Evolutionary conservation across 2,797 vertebrate genomes (phyloP).

Genomic region (Spizella passerina): DNA sequence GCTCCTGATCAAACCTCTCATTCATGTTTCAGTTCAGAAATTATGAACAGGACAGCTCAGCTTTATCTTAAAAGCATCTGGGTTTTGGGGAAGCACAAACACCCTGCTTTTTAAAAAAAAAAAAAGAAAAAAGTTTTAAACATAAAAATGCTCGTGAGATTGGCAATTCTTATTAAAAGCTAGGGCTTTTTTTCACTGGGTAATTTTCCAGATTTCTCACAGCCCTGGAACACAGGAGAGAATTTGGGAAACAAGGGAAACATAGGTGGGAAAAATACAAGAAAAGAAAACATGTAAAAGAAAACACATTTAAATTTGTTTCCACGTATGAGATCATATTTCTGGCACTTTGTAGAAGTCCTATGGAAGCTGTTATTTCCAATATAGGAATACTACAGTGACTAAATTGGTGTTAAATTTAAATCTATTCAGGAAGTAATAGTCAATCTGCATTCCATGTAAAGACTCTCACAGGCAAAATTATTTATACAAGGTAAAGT

Average conservation of each 20-base stretch:
- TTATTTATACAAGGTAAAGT: constrained; percentile 79
- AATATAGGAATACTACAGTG: constrained; percentile 77
- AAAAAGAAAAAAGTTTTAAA: background rate
- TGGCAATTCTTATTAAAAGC: constrained; percentile 52
- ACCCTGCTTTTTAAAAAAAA: background rate
- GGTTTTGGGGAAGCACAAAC: constrained; percentile 6
- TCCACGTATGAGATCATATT: constrained; percentile 81
- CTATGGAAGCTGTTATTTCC: constrained; percentile 79
- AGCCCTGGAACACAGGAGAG: constrained; percentile 29
- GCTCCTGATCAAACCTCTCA: background rate
- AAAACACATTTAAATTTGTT: constrained; percentile 80
- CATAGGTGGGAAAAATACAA: constrained; percentile 65
- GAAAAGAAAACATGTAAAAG: constrained; percentile 74
- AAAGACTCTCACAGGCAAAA: constrained; percentile 75
- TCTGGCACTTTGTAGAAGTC: constrained; percentile 83
- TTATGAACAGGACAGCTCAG: background rate
- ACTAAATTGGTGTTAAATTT: constrained; percentile 81
- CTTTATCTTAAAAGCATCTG: constrained; percentile 41
- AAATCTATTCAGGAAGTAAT: constrained; percentile 85
- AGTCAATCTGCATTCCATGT: constrained; percentile 76
- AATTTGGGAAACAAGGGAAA: constrained; percentile 67
- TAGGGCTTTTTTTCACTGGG: background rate
- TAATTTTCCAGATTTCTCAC: constrained; percentile 32
- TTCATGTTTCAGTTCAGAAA: background rate
- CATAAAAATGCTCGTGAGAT: background rate